Percentiles rank a stretch among this genome's conserved stretches.
phyloP scores from a whole-genome alignment of 2,797 vertebrate species.

The Amniataba percoides region DNA sequence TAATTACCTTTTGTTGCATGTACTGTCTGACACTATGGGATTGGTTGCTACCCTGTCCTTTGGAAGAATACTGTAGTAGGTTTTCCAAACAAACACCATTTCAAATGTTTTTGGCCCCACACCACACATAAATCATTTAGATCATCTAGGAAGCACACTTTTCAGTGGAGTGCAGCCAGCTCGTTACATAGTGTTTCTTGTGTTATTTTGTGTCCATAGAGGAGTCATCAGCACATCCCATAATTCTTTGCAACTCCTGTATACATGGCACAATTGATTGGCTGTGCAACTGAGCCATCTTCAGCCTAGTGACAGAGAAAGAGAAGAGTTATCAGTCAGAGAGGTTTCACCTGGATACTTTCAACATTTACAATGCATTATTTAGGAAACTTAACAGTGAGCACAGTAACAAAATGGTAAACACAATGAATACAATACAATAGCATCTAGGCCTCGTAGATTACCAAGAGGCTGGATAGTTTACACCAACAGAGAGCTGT shows the following conservation, averaged over 20 bases:
- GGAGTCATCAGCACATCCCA: conserved; percentile 54
- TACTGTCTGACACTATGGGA: conserved; percentile 4
- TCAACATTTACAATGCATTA: not conserved
- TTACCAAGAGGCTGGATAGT: not conserved
- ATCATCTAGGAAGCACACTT: not conserved
- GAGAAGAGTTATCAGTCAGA: not conserved
- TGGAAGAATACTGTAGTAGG: conserved; percentile 52
- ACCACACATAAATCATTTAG: conserved; percentile 7
- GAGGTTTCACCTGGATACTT: not conserved
- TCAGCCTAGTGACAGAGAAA: conserved; percentile 70
- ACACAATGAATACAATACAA: not conserved
- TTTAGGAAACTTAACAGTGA: not conserved
- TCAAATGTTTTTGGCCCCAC: conserved; percentile 35
- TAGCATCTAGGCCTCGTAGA: not conserved
- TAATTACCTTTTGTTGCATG: conserved; percentile 16
- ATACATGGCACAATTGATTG: conserved; percentile 76
- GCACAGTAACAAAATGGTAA: not conserved
- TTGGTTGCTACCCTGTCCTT: conserved; percentile 11
- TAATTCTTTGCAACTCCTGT: conserved; percentile 77
- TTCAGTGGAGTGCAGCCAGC: not conserved
- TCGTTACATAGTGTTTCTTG: not conserved
- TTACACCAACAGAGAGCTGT: not conserved
- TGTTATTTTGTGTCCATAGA: conserved; percentile 60
- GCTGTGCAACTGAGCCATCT: conserved; percentile 76
- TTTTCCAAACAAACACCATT: conserved; percentile 26